A percentile compares a stretch with the other conserved stretches of the same genome.
These are phyloP conservation scores for Nyctereutes procyonoides DNA, from an alignment of 2,113 vertebrate genomes.

Conservation along the genomic window DNA sequence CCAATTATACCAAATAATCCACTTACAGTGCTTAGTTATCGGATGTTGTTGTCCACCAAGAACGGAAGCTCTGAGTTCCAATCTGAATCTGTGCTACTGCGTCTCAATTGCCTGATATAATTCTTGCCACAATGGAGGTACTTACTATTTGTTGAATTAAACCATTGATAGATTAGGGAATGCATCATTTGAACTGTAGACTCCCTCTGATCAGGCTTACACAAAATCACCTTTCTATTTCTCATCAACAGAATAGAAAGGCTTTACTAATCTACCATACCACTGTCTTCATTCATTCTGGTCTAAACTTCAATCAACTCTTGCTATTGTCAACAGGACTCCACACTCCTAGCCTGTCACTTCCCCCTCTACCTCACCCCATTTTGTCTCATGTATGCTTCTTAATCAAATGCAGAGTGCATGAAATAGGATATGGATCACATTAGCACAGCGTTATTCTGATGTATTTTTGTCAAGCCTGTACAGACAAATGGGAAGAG, in stretches of 20 bases:
- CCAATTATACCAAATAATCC: not conserved
- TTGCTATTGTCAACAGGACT: not conserved
- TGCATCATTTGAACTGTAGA: not conserved
- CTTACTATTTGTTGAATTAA: not conserved
- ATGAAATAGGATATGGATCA: conserved; percentile 55
- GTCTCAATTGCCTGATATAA: not conserved
- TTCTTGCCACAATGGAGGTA: not conserved
- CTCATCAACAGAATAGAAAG: conserved; percentile 6
- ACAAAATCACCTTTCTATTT: not conserved
- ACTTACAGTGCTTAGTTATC: not conserved
- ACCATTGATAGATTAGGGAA: not conserved
- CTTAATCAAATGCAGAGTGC: conserved; percentile 56
- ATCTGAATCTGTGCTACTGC: too few relatives aligned
- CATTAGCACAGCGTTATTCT: conserved; percentile 58
- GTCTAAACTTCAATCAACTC: not conserved
- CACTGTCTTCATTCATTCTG: not conserved
- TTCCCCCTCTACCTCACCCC: not conserved
- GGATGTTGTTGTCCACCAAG: not conserved
- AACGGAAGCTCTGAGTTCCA: not conserved
- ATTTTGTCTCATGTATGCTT: conserved; percentile 29
- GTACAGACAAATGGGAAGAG: conserved; percentile 65
- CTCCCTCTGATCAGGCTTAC: not conserved
- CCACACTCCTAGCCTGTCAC: not conserved
- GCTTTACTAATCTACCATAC: not conserved
- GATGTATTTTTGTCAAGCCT: conserved; percentile 68